These are phyloP conservation scores for Pempheris klunzingeri DNA, from an alignment of 2,797 vertebrate species.

Conservation along the genomic window DNA sequence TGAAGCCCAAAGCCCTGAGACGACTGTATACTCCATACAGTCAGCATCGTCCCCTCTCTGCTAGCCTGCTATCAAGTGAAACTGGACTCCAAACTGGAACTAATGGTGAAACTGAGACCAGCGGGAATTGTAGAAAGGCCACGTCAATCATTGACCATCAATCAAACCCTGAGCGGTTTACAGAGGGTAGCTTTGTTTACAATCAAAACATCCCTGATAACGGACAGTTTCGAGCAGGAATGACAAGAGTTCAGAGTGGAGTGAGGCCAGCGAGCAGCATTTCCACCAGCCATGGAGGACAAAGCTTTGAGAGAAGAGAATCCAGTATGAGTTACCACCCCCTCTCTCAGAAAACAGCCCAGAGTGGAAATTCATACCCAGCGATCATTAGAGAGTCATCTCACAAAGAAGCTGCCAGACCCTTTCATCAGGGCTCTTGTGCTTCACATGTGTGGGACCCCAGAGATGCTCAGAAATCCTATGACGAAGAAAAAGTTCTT, in stretches of 20 bases:
- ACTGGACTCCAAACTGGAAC: conserved; percentile 21
- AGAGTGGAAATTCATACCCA: background rate
- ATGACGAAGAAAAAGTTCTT: background rate
- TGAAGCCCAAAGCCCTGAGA: conserved; percentile 12
- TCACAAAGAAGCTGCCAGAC: background rate
- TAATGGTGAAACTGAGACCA: background rate
- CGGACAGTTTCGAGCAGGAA: background rate
- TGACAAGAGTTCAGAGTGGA: conserved; percentile 14
- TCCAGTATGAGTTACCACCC: background rate
- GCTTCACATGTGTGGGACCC: conserved; percentile 8
- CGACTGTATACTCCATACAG: background rate
- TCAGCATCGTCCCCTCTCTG: background rate
- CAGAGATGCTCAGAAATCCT: conserved; percentile 10
- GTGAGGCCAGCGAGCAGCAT: conserved; percentile 4
- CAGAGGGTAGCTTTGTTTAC: conserved; percentile 1
- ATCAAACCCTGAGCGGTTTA: background rate
- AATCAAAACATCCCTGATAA: conserved; percentile 12
- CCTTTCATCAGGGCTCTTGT: conserved; percentile 10
- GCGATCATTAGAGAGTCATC: conserved; percentile 31
- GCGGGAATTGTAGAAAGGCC: background rate
- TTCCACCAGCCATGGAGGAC: conserved; percentile 2
- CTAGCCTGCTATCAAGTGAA: conserved; percentile 22
- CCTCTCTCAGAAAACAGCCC: background rate
- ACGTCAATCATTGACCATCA: conserved; percentile 30
- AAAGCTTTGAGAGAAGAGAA: background rate